Conservation (phyloP, 1,140 invertebrate genomes). For the Dendrolimus kikuchii region DNA sequence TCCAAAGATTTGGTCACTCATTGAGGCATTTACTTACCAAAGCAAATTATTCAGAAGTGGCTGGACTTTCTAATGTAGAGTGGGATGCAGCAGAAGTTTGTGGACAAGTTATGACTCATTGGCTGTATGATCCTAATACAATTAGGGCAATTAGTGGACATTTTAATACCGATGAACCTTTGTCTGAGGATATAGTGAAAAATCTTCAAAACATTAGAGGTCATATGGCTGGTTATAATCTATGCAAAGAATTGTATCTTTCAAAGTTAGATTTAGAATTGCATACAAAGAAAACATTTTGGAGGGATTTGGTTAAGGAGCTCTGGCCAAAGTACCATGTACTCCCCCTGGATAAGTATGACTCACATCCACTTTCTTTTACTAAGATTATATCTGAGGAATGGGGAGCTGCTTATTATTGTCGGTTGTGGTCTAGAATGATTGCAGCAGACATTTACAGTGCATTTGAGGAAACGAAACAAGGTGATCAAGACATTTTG, state of each 20-base stretch:
- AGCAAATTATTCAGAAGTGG: conserved; percentile 86
- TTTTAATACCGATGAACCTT: conserved; percentile 79
- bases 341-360: conserved; percentile 81
- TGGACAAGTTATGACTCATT: conserved; percentile 86
- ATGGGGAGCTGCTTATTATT: conserved; percentile 84
- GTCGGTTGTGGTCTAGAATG: conserved; percentile 87
- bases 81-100: conserved; percentile 91
- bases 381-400: conserved; percentile 80
- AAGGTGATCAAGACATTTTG: conserved; percentile 64
- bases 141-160: conserved; percentile 82
- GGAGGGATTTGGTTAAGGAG: conserved; percentile 82
- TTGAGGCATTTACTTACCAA: conserved; percentile 88
- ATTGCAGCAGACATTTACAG: conserved; percentile 91
- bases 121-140: conserved; percentile 82
- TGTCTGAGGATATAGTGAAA: conserved; percentile 78
- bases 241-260: conserved; percentile 88
- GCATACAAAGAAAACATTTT: conserved; percentile 84
- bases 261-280: conserved; percentile 90
- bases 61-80: conserved; percentile 89
- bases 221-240: conserved; percentile 84
- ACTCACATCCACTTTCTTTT: conserved; percentile 87
- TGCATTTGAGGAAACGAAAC: conserved; percentile 83
- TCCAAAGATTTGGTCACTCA: conserved; percentile 88
- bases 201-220: conserved; percentile 76
- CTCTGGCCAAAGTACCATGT: conserved; percentile 86